phyloP scores from a whole-genome alignment of 2,113 vertebrate genomes.

The Toxostoma redivivum region DNA sequence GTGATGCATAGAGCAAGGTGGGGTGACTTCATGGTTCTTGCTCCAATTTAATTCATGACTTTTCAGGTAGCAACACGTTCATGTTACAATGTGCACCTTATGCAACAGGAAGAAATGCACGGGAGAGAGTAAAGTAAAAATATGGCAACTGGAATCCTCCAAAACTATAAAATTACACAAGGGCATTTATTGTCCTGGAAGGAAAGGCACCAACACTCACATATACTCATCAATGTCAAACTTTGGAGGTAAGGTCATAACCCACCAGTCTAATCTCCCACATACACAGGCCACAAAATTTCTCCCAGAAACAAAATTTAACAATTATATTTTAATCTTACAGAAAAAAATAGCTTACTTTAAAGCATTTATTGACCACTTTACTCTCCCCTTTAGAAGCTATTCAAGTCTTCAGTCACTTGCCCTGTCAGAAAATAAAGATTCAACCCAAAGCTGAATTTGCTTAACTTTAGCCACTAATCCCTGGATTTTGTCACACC shows the following conservation, averaged over 20 bases:
- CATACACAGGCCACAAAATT: neutral
- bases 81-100: neutral
- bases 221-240: accelerated
- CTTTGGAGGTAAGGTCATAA: neutral
- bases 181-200: neutral
- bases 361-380: neutral
- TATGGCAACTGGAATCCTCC: neutral
- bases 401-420: neutral
- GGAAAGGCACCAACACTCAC: neutral
- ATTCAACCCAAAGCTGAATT: neutral
- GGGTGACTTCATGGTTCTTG: neutral
- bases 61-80: neutral
- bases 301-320: neutral
- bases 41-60: neutral
- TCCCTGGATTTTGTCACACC: neutral
- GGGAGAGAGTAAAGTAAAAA: neutral
- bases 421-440: neutral
- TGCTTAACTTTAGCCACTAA: neutral
- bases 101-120: neutral
- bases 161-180: neutral
- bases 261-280: neutral
- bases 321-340: neutral
- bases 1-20: neutral
- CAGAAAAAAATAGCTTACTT: neutral
- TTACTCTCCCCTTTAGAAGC: neutral